Conservation (phyloP, 2,888 invertebrate species). For the Lasioglossum calceatum region DNA sequence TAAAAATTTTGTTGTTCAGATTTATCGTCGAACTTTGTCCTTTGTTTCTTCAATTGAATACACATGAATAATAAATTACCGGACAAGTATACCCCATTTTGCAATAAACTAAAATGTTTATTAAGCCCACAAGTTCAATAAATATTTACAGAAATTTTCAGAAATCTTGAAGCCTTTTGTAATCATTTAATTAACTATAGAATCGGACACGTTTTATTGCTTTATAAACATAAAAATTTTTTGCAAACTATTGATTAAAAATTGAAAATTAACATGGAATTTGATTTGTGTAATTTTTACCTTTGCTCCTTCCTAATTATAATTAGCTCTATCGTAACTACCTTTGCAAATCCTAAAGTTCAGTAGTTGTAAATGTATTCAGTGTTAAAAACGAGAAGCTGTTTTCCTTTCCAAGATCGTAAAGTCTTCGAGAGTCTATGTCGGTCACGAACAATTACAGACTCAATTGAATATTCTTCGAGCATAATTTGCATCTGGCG, state of each 20-base stretch:
- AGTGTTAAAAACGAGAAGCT: neutral
- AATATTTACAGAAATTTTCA: neutral
- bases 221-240: too few species aligned
- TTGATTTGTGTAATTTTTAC: neutral
- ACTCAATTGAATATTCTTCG: constrained; percentile 51
- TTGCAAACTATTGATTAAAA: too few species aligned
- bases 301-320: neutral
- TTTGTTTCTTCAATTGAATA: too few species aligned
- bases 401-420: constrained; percentile 32
- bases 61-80: neutral
- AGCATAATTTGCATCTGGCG: constrained; percentile 52
- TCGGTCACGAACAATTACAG: constrained; percentile 57
- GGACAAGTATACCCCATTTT: too few species aligned
- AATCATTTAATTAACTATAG: too few species aligned
- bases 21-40: too few species aligned
- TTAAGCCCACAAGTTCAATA: neutral
- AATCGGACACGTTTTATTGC: too few species aligned
- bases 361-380: neutral
- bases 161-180: neutral
- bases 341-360: neutral
- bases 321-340: neutral
- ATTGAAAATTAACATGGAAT: neutral
- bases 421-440: constrained; percentile 39
- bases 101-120: neutral
- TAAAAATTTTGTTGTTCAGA: neutral